Percentiles rank a stretch among this genome's conserved stretches.
Conservation (phyloP, 2,888 invertebrate species). For the Resseliella maxima region DNA sequence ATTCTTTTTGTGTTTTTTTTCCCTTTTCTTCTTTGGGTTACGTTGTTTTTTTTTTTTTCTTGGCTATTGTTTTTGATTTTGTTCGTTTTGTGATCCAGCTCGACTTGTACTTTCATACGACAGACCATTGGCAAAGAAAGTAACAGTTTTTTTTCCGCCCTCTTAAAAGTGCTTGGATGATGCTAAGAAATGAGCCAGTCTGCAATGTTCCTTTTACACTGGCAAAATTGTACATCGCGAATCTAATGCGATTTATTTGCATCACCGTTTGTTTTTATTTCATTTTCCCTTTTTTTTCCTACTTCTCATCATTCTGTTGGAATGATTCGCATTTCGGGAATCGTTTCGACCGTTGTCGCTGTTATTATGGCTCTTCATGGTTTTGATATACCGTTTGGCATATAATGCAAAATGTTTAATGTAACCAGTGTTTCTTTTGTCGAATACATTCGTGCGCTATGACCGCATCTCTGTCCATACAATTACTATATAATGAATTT, state of each 20-base stretch:
- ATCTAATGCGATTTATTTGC: background rate
- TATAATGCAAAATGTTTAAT: conserved; percentile 2
- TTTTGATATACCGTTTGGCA: background rate
- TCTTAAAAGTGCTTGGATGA: background rate
- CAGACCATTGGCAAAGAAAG: background rate
- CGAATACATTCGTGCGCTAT: background rate
- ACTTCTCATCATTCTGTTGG: background rate
- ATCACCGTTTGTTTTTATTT: background rate
- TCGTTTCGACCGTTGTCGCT: background rate
- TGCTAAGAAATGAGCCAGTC: background rate
- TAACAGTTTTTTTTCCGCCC: background rate
- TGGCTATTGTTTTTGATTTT: background rate
- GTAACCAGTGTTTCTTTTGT: background rate
- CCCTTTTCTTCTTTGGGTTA: background rate
- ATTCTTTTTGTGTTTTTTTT: too few species aligned
- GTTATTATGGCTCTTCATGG: background rate
- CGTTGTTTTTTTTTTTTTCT: too few species aligned
- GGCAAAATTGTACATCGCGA: background rate
- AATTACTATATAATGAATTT: background rate
- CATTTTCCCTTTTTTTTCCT: background rate
- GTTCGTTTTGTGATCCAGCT: background rate
- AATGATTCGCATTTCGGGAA: background rate
- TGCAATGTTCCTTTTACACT: background rate
- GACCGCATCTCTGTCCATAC: background rate
- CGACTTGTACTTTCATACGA: background rate